Percentiles rank a stretch among this genome's conserved stretches.
Conservation (phyloP, 2,888 invertebrate species). For the Callyntrura guangdongensis region DNA sequence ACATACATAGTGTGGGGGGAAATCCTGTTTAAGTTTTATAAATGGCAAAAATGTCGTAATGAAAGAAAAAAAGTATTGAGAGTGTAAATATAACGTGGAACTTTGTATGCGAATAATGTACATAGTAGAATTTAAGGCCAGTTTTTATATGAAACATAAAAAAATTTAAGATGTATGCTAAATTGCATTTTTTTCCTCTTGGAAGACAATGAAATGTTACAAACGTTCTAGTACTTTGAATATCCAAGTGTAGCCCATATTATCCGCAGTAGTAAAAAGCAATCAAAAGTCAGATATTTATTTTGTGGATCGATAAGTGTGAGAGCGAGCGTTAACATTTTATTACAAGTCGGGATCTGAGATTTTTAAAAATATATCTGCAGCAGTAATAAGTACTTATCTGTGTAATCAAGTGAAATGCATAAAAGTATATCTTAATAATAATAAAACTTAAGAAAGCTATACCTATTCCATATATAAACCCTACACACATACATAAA, state of each 20-base stretch:
- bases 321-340: conserved; percentile 42
- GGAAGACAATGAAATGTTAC: conserved; percentile 8
- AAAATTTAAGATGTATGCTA: not conserved
- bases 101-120: conserved; percentile 79
- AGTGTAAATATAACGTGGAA: conserved; percentile 74
- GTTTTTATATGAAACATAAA: conserved; percentile 43
- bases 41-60: conserved; percentile 39
- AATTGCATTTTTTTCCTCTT: conserved; percentile 33
- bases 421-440: conserved; percentile 43
- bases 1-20: not conserved
- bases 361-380: not conserved
- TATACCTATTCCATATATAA: conserved; percentile 28
- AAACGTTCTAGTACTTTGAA: conserved; percentile 23
- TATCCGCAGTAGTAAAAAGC: conserved; percentile 7
- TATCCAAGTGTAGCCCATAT: not conserved
- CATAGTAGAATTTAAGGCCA: conserved; percentile 71
- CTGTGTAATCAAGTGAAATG: not conserved
- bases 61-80: conserved; percentile 56
- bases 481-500: conserved; percentile 29
- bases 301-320: conserved; percentile 65
- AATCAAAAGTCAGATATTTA: conserved; percentile 74
- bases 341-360: conserved; percentile 40
- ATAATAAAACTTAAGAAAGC: conserved; percentile 12
- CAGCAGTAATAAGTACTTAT: not conserved
- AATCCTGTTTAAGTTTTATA: conserved; percentile 5